phyloP scores from a whole-genome alignment of 2,113 vertebrate species.

The Clarias gariepinus region DNA sequence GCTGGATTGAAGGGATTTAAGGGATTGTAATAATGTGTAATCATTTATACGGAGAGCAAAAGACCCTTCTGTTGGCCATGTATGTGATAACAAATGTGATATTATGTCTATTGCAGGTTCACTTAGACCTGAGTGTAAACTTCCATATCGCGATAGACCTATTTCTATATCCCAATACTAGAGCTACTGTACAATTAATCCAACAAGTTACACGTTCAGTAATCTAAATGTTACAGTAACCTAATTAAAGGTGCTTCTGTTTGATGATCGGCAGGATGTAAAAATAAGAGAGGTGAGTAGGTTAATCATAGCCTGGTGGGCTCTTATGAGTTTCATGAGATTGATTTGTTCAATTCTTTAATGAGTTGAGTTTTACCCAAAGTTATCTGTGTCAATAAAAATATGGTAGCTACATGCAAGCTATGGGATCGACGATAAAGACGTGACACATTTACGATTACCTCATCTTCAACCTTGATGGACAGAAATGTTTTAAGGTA shows the following conservation, averaged over 20 bases:
- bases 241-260: constrained; percentile 72
- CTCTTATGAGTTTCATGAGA: constrained; percentile 61
- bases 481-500: background rate
- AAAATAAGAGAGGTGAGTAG: constrained; percentile 70
- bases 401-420: constrained; percentile 51
- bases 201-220: constrained; percentile 37
- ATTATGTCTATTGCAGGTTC: background rate
- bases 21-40: constrained; percentile 27
- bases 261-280: constrained; percentile 66
- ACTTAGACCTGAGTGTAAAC: background rate
- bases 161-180: constrained; percentile 24
- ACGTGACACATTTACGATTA: constrained; percentile 44
- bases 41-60: constrained; percentile 11
- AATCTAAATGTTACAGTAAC: constrained; percentile 68
- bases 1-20: constrained; percentile 32
- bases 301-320: constrained; percentile 80
- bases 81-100: background rate
- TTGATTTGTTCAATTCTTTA: constrained; percentile 66
- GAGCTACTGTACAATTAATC: constrained; percentile 2
- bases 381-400: constrained; percentile 73
- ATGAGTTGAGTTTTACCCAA: constrained; percentile 70
- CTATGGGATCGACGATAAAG: constrained; percentile 54
- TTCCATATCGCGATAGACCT: background rate
- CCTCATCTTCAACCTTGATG: constrained; percentile 27
- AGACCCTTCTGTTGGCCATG: background rate